Evolutionary conservation across 2,797 vertebrate species (phyloP).

Genomic region (Aeoliscus strigatus): DNA sequence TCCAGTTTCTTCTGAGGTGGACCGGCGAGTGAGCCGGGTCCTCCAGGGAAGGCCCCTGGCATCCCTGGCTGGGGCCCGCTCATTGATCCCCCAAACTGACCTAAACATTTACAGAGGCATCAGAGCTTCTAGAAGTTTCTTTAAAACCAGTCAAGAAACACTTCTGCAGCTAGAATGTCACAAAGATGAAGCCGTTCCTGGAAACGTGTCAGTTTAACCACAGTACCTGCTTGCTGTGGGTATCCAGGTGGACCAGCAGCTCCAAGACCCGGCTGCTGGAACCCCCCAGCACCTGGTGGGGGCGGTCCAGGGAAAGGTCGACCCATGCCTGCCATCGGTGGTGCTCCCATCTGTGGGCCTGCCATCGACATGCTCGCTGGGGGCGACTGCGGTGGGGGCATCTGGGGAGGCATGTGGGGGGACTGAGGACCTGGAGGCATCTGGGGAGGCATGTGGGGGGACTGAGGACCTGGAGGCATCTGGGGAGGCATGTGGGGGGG

Average conservation of each 20-base stretch:
- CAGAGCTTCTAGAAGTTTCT: neutral
- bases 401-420: constrained; percentile 59
- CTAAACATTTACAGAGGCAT: constrained; percentile 48
- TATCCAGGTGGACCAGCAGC: constrained; percentile 64
- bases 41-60: constrained; percentile 74
- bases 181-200: too few species aligned
- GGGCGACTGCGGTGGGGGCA: constrained; percentile 62
- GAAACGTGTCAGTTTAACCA: too few species aligned
- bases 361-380: constrained; percentile 47
- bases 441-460: constrained; percentile 60
- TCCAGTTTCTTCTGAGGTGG: constrained; percentile 90
- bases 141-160: too few species aligned
- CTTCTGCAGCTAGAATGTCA: too few species aligned
- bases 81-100: constrained; percentile 81
- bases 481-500: constrained; percentile 61
- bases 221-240: constrained; percentile 74
- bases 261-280: constrained; percentile 73
- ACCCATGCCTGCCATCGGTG: constrained; percentile 60
- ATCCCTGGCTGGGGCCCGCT: constrained; percentile 77
- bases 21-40: constrained; percentile 73
- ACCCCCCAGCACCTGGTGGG: constrained; percentile 63
- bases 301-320: constrained; percentile 72
- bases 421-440: constrained; percentile 69
- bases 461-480: constrained; percentile 67
- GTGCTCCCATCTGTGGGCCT: constrained; percentile 53